phyloP scores from a whole-genome alignment of 2,888 invertebrate genomes.

The Epirrita christyi region DNA sequence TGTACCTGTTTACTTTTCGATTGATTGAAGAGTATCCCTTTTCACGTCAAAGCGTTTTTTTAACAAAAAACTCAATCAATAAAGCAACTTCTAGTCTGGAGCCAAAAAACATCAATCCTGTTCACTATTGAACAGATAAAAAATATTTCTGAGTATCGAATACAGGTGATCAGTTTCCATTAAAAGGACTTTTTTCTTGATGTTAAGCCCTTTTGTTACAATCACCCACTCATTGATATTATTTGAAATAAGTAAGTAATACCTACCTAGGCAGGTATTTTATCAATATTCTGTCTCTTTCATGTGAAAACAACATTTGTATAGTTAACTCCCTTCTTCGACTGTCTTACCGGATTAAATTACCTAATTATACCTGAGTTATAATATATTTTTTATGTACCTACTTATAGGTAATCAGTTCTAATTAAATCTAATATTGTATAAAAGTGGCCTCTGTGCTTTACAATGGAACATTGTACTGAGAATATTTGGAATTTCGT shows the following conservation, averaged over 20 bases:
- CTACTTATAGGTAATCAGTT: no score
- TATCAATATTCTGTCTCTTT: no score
- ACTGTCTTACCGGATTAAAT: no score
- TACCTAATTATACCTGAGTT: no score
- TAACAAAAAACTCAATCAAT: conserved; percentile 11
- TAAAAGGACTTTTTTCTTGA: background rate
- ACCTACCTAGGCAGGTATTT: no score
- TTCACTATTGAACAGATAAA: background rate
- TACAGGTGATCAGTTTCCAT: background rate
- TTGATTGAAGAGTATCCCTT: conserved; percentile 32
- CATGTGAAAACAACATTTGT: no score
- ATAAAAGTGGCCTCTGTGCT: no score
- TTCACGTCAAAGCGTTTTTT: conserved; percentile 4
- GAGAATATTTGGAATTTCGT: no score
- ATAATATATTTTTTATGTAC: no score
- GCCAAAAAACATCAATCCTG: background rate
- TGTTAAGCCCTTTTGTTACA: background rate
- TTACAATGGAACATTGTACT: no score
- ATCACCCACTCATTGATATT: background rate
- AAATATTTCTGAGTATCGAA: background rate
- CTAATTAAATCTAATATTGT: no score
- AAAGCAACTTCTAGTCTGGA: conserved; percentile 4
- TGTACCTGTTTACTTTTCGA: conserved; percentile 35
- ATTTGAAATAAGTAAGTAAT: background rate
- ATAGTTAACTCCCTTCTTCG: no score